Evolutionary conservation across 92 coral and sea anemone species (phyloP), one percentile per base, ranked within the genome.

Genomic region (Parazoanthus darwini): DNA sequence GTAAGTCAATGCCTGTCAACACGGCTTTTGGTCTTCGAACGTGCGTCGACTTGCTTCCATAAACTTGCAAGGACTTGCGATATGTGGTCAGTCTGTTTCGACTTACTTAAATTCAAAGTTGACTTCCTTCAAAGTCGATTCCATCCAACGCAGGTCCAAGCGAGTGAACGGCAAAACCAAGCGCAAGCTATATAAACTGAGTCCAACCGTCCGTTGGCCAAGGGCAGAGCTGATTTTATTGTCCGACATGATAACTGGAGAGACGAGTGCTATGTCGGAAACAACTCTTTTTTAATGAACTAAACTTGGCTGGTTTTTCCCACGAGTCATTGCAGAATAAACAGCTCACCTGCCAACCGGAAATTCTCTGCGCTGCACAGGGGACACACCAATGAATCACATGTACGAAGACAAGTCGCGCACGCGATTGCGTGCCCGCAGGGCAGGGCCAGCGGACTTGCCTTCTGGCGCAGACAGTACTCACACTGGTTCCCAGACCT

Each of bases 371-470:
- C 78, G 51, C n/a, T 70, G 46, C 87, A 84, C 3, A 35, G 42
- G 7, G 87, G 39, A 71, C 87, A 84, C 26, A 84, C 87, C 39
- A 84, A 14, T 5, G 75, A 70, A 35, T 84, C 87, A 15, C 59
- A 70, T 8, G 79, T 84, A 20, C 65, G 87, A 71, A 84, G 87
- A 58, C 87, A 84, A 37, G 46, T 48, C 29, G 50, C 56, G 35
- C 87, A 84, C 25, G 74, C 65, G 46, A 74, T 36, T 44, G 87
- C 67, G 67, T 84, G 87, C 43, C 87, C 87, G 87, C 87, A 84
- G 1, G 87, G 87, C 43, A 84, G 65, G 67, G 87, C 29, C 79
- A 84, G 67, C 67, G 87, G 68, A 72, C 87, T 71, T 26, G 78
- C 65, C 5, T 48, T 84, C 87, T 46, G 78, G 43, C 87, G 67